Evolutionary conservation across 2,113 vertebrate species (phyloP).

Genomic region (Erpornis zantholeuca): DNA sequence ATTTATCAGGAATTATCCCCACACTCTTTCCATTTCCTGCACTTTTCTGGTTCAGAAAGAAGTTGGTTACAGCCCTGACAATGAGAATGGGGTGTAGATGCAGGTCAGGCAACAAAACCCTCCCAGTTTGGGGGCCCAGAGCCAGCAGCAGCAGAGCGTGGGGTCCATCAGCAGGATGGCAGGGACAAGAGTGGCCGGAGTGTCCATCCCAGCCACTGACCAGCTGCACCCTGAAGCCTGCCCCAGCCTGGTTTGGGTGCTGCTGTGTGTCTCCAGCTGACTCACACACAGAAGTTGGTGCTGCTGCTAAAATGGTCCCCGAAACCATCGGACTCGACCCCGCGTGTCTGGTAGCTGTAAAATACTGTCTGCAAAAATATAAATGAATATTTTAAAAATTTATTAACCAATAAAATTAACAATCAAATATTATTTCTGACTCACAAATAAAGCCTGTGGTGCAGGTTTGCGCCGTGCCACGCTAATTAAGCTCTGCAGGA

Average conservation of each 20-base stretch:
- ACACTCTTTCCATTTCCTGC: background rate
- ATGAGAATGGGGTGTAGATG: background rate
- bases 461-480: background rate
- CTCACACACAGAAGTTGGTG: background rate
- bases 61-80: background rate
- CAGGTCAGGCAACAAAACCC: background rate
- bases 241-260: rapidly evolving
- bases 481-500: background rate
- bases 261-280: too few relatives aligned
- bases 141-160: rapidly evolving
- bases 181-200: background rate
- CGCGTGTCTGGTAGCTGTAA: background rate
- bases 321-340: rapidly evolving
- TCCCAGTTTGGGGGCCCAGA: background rate
- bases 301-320: background rate
- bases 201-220: background rate
- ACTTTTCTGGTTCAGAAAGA: background rate
- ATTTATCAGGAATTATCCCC: background rate
- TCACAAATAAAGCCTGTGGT: background rate
- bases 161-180: background rate
- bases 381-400: background rate
- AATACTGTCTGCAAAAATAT: background rate
- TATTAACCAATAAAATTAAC: background rate
- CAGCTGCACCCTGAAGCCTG: rapidly evolving
- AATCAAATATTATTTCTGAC: background rate